Conservation (phyloP, 2,888 invertebrate species). For the Melanophora roralis region DNA sequence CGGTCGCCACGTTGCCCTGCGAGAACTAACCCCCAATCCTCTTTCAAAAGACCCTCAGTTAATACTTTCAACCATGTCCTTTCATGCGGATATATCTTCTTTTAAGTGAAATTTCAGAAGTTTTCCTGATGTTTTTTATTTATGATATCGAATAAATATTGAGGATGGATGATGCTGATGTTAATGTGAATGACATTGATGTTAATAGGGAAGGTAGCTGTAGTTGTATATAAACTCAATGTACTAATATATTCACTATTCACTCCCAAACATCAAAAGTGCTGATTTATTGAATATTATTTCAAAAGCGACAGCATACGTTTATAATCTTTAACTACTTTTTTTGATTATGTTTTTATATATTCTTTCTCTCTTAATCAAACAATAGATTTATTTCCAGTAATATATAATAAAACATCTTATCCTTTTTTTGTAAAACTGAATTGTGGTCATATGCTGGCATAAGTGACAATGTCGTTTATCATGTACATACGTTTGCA, state of each 20-base stretch:
- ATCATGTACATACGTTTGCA: slow-evolving; percentile 54
- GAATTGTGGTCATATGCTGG: slow-evolving; percentile 59
- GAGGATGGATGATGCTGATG: slow-evolving; percentile 40
- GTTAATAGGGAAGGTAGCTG: slow-evolving; percentile 43
- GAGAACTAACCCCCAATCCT: no score
- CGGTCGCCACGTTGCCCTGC: no score
- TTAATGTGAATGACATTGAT: slow-evolving; percentile 44
- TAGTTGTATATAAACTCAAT: background rate
- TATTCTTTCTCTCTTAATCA: slow-evolving; percentile 22
- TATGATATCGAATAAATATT: slow-evolving; percentile 40
- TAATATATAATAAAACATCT: background rate
- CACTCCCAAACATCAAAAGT: slow-evolving; percentile 46
- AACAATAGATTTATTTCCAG: slow-evolving; percentile 51
- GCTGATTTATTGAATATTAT: slow-evolving; percentile 67
- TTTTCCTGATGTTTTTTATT: slow-evolving; percentile 38
- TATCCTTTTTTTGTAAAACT: slow-evolving; percentile 1
- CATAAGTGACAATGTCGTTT: slow-evolving; percentile 65
- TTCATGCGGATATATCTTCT: background rate
- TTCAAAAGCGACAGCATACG: slow-evolving; percentile 63
- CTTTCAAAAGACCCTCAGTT: no score
- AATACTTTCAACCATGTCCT: background rate
- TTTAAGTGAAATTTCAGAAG: slow-evolving; percentile 44
- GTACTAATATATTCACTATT: background rate
- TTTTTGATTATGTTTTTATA: no score
- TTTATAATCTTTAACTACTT: slow-evolving; percentile 56